A percentile compares a stretch with the other conserved stretches of the same genome.
Conservation (phyloP, 2,888 invertebrate species). For the Gisinianus flammeolus region DNA sequence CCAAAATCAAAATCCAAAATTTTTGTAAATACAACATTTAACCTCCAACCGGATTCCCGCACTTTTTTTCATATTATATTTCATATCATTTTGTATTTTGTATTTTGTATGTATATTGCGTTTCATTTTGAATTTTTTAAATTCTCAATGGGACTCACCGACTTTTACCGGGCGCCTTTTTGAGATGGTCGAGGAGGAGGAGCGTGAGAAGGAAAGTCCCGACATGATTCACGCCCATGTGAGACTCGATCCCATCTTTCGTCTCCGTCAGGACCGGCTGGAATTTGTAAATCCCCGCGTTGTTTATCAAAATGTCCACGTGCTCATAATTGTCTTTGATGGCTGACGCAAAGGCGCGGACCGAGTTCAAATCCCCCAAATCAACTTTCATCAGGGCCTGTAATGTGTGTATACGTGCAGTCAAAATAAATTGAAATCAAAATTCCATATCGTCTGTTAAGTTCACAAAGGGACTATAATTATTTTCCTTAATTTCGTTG, state of each 20-base stretch:
- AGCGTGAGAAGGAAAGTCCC: conserved; percentile 34
- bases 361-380: conserved; percentile 69
- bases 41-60: too few relatives aligned
- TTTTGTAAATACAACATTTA: too few relatives aligned
- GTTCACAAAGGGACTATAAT: too few relatives aligned
- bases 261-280: conserved; percentile 65
- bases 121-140: not conserved
- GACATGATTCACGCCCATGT: conserved; percentile 67
- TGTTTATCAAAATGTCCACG: conserved; percentile 78
- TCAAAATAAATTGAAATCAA: not conserved
- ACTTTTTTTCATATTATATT: not conserved
- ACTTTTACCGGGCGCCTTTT: conserved; percentile 3
- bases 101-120: not conserved
- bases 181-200: conserved; percentile 29
- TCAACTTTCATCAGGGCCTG: conserved; percentile 67
- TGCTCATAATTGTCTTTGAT: conserved; percentile 63
- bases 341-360: conserved; percentile 73
- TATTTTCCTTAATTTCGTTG: too few relatives aligned
- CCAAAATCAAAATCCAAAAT: too few relatives aligned
- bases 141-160: not conserved
- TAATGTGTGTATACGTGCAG: not conserved
- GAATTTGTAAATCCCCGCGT: conserved; percentile 72
- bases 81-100: too few relatives aligned
- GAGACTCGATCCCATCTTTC: conserved; percentile 77
- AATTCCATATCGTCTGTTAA: too few relatives aligned